Conservation (phyloP, 2,888 invertebrate genomes). For the Oxyteleia sp. region DNA sequence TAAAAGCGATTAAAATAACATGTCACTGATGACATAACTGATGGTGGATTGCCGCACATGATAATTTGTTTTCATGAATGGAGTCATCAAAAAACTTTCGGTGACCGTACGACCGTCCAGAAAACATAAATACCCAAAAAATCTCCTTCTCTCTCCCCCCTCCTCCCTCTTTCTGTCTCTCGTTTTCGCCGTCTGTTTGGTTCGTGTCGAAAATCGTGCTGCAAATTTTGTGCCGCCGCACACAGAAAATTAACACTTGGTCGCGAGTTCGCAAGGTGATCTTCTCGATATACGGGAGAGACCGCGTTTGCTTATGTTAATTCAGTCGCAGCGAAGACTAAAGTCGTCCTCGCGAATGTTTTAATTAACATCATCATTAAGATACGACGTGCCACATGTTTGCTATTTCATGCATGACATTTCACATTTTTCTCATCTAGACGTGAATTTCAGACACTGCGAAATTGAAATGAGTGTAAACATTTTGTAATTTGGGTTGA, state of each 20-base stretch:
- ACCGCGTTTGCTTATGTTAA: constrained; percentile 86
- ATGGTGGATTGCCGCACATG: too few species aligned
- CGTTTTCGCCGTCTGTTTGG: neutral
- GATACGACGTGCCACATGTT: constrained; percentile 72
- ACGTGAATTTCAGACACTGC: constrained; percentile 61
- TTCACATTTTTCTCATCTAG: constrained; percentile 68
- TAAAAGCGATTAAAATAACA: too few species aligned
- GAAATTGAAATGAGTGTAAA: constrained; percentile 49
- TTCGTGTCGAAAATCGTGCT: constrained; percentile 62
- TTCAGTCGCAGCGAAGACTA: constrained; percentile 78
- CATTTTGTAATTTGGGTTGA: constrained; percentile 36
- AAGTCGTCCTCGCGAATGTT: constrained; percentile 84
- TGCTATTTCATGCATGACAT: constrained; percentile 73
- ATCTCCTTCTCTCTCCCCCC: too few species aligned
- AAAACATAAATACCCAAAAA: too few species aligned
- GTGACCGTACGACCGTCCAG: too few species aligned
- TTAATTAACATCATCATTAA: constrained; percentile 87
- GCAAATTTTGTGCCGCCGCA: constrained; percentile 69
- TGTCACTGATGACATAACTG: too few species aligned
- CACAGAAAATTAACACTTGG: constrained; percentile 85
- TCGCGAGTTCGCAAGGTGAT: constrained; percentile 79
- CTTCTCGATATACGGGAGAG: constrained; percentile 76
- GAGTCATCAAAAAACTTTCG: too few species aligned
- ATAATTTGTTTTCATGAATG: too few species aligned
- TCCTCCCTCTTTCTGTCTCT: too few species aligned